Conservation (phyloP, 2,113 vertebrate species). For the Melanotaenia duboulayi region DNA sequence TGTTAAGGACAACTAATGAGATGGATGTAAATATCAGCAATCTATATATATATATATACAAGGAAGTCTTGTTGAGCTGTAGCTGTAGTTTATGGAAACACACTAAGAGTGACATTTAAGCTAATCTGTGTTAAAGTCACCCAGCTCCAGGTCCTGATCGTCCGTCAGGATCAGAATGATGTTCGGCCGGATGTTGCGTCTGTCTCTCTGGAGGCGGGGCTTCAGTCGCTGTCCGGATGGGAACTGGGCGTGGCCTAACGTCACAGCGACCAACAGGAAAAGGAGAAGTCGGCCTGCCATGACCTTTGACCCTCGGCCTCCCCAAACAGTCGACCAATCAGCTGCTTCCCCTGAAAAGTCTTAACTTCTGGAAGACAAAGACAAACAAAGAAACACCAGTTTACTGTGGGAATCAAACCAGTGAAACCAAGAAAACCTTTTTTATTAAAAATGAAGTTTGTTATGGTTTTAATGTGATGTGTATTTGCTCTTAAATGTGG, state of each 20-base stretch:
- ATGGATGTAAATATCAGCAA: no score
- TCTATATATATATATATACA: no score
- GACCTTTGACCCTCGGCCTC: slow-evolving; percentile 43
- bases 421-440: no score
- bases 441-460: no score
- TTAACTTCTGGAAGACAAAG: slow-evolving; percentile 47
- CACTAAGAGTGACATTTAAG: neutral
- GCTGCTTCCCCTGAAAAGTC: slow-evolving; percentile 24
- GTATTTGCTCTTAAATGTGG: no score
- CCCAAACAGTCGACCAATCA: slow-evolving; percentile 36
- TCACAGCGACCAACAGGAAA: slow-evolving; percentile 73
- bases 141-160: slow-evolving; percentile 96
- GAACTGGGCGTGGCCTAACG: slow-evolving; percentile 84
- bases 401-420: no score
- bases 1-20: no score
- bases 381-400: neutral
- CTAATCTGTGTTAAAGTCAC: slow-evolving; percentile 71
- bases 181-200: slow-evolving; percentile 96
- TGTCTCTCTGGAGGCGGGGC: slow-evolving; percentile 92
- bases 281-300: slow-evolving; percentile 80
- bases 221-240: slow-evolving; percentile 89
- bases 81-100: no score
- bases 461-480: no score
- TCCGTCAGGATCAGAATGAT: slow-evolving; percentile 97
- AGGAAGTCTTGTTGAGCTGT: no score